Base-by-base conservation (phyloP, 2,888 invertebrate genomes). In the Lasioglossum lativentre region DNA sequence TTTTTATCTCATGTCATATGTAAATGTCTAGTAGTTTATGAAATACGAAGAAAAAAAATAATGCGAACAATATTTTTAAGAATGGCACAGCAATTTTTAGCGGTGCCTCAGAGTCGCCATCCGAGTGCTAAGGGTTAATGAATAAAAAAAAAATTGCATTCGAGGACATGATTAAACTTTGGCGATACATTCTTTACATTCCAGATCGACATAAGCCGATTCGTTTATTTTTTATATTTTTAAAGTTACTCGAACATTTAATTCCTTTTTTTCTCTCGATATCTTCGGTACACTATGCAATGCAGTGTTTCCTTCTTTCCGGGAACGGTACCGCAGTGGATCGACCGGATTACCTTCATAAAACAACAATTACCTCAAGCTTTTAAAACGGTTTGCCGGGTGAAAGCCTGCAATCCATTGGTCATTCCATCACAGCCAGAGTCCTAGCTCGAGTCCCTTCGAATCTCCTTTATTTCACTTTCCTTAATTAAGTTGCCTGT, bases 321-420 rank as follows among this genome's bases (percentile, higher is more conserved):
- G 19, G 19, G 66, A 78, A 83, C 79, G 81, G 66, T 72, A 78
- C 81, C 82, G 34, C 81, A 27, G 12, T 56, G 4, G 86, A 83
- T 85, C 72, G 70, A 30, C 52, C 42, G 75, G 83, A 89, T 87
- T 84, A 78, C 87, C 79, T 79, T 82, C 86, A 59, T 87, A 85
- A 89, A 90, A 89, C 89, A 87, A 89, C 86, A 89, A 90, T 89
- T 89, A 88, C 82, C 45, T 59, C 23, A 23, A 80, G 80, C 86
- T 87, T 89, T 87, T 87, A 78, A 89, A 86, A 89, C 71, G 75
- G 66, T 77, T 83, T 77, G 74, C 75, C 12, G 47, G 73, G 73
- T 83, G 89, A 81, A 80, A 86, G 75, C 77, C 72, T 16, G n/a
- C 79, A 75, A 80, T 74, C 72, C 56, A n/a, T 73, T 72, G 85